Evolutionary conservation across 2,888 invertebrate genomes (phyloP).

Genomic region (Andrena fulva): DNA sequence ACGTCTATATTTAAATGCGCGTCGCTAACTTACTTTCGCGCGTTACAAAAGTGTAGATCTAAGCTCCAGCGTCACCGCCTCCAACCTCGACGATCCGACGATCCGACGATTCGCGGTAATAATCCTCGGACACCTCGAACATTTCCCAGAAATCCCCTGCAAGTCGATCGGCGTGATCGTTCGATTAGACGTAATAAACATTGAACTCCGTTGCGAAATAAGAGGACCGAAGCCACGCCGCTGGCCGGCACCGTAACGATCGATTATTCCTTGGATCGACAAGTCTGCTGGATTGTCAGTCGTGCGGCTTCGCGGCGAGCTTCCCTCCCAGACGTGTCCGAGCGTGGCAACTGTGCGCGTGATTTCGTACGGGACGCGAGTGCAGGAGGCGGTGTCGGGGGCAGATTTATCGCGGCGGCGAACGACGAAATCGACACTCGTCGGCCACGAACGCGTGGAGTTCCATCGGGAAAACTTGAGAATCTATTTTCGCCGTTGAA

Average conservation of each 20-base stretch:
- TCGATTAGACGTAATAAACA: too few species aligned
- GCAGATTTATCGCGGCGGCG: slow-evolving; percentile 30
- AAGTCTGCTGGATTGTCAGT: not conserved
- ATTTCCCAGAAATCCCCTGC: too few species aligned
- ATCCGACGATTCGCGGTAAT: not conserved
- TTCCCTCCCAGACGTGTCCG: not conserved
- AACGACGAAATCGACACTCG: slow-evolving; percentile 40
- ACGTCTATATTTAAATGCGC: not conserved
- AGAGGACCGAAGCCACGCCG: not conserved
- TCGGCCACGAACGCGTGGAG: slow-evolving; percentile 34
- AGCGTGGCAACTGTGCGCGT: not conserved
- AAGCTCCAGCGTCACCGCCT: not conserved
- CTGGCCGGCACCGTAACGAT: slow-evolving; percentile 2
- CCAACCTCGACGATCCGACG: not conserved
- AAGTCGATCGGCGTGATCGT: too few species aligned
- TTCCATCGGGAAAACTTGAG: slow-evolving; percentile 77
- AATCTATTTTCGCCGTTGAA: slow-evolving; percentile 80
- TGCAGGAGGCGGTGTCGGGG: not conserved
- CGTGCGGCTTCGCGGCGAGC: slow-evolving; percentile 26
- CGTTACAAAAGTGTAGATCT: not conserved
- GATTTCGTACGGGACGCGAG: not conserved
- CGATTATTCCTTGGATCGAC: slow-evolving; percentile 31
- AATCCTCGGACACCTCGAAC: not conserved
- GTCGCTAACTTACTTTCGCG: not conserved
- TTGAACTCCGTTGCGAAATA: too few species aligned